Base-by-base conservation (phyloP, 2,797 vertebrate genomes). In the Sebastes nivosus region DNA sequence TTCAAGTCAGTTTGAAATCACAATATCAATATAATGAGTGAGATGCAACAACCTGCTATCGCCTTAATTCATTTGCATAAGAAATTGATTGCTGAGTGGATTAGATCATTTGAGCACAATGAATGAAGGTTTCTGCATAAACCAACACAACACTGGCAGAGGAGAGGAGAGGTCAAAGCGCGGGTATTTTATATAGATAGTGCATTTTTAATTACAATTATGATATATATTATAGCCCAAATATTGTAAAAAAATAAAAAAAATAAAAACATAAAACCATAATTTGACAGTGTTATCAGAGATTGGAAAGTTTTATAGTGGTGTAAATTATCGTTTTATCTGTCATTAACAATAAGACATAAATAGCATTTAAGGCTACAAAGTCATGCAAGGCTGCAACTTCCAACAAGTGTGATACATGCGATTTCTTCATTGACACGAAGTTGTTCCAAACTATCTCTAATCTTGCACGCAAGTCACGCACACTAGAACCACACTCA, bases 321-420 rank as follows among this genome's bases (percentile, higher is more conserved):
- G 20, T 27, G 20, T 6, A 60, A 59, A 38, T 75, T 1, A 66
- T 59, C 50, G 8, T 58, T 57, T 72, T 66, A 73, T 74, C 46
- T 74, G 20, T 14, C 42, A 36, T 59, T 63, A 81, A 72, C 27
- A 24, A 57, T 20, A 8, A 78, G 55, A 72, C 29, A 74, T 54
- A 1, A 72, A 54, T 82, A 8, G 14, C n/a, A 9, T 12, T 61
- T 7, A 12, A 12, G 50, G 52, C 11, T 2, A 29, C 67, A 76
- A 59, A 52, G 4, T 61, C 42, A 4, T 32, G 27, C 8, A 14
- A 27, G 25, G 42, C 46, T 46, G 36, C 20, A 50, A 50, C 30
- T 25, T 9, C 34, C 11, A 18, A 8, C 20, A 29, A 46, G 3
- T 59, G 22, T 29, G n/a, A 60, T 22, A 59, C 14, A 7, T 52